Conservation (phyloP, 2,113 vertebrate genomes). For the Arizona elegans region DNA sequence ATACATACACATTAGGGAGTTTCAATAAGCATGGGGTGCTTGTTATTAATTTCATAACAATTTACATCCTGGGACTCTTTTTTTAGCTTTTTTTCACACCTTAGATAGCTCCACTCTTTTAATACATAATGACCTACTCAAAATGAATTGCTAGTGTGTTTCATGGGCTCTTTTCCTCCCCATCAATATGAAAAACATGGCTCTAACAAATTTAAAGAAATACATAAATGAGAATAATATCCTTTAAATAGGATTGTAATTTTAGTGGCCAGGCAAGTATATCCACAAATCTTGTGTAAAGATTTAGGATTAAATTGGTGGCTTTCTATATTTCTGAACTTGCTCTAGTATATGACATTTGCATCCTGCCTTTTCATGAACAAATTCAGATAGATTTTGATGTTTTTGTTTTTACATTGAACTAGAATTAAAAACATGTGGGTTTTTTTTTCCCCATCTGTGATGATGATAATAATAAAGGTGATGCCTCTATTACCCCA, state of each 20-base stretch:
- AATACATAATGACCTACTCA: background rate
- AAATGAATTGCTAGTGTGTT: background rate
- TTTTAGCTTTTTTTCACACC: background rate
- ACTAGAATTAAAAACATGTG: background rate
- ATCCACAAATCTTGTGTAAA: background rate
- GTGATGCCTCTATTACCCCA: background rate
- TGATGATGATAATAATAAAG: background rate
- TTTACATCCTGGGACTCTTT: background rate
- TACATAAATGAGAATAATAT: background rate
- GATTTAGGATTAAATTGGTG: background rate
- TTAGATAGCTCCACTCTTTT: background rate
- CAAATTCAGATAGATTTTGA: background rate
- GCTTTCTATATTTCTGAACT: background rate
- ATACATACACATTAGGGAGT: background rate
- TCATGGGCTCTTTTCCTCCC: background rate
- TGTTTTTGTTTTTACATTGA: background rate
- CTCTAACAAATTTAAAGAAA: background rate
- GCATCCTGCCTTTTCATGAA: background rate
- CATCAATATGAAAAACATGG: background rate
- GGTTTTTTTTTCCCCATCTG: too few relatives aligned
- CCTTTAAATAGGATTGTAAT: background rate
- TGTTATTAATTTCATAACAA: background rate
- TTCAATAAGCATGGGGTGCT: background rate
- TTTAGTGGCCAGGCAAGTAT: background rate
- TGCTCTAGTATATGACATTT: background rate